Percentiles rank a stretch among this genome's conserved stretches.
Evolutionary conservation across 2,113 vertebrate genomes (phyloP).

Genomic region (Carettochelys insculpta): DNA sequence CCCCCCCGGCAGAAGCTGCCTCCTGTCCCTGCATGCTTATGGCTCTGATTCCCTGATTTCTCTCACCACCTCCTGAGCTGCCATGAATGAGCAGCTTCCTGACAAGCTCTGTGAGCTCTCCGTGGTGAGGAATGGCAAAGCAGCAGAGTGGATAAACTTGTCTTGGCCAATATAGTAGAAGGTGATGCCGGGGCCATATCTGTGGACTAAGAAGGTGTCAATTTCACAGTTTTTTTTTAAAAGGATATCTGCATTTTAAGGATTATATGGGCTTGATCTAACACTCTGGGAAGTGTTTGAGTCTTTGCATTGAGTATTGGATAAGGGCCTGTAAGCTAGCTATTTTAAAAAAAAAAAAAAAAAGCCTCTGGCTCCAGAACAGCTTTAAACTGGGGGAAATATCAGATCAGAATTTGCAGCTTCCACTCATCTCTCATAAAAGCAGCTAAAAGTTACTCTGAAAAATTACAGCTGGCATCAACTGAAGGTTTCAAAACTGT

Average conservation of each 20-base stretch:
- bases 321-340: neutral
- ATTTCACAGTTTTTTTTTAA: neutral
- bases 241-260: neutral
- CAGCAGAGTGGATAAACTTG: accelerated
- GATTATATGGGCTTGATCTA: accelerated
- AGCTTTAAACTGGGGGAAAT: accelerated
- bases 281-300: accelerated
- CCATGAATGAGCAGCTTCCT: no score
- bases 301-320: accelerated
- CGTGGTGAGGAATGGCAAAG: no score
- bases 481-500: neutral
- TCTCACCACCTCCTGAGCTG: no score
- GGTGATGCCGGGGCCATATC: accelerated
- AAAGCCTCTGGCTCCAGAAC: accelerated
- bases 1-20: no score
- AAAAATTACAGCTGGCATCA: neutral
- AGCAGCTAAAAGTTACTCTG: accelerated
- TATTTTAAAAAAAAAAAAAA: accelerated
- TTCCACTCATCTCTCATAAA: neutral
- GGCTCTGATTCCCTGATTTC: no score
- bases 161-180: neutral
- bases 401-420: accelerated
- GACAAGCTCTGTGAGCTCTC: no score
- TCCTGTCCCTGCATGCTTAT: no score
- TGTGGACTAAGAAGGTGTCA: neutral